Conservation (phyloP, 2,797 vertebrate genomes). For the Schizopygopsis pylzovi region DNA sequence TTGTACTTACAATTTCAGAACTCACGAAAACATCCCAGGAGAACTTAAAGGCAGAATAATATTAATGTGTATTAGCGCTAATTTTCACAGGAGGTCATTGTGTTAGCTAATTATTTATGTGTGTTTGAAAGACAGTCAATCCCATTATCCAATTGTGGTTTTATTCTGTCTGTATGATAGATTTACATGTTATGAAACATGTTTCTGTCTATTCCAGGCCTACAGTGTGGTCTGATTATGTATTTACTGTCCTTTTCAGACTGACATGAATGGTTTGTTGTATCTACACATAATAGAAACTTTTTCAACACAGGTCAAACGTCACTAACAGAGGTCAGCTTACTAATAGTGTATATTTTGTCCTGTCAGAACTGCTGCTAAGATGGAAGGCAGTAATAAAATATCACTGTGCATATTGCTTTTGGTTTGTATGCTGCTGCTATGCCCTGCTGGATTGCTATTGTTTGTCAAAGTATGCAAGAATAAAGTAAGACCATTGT, state of each 20-base stretch:
- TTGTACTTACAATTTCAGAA: background rate
- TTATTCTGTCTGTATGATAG: background rate
- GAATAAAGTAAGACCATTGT: constrained; percentile 3
- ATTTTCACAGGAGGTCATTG: background rate
- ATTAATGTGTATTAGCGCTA: background rate
- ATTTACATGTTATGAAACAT: background rate
- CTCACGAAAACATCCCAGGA: background rate
- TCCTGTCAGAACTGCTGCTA: background rate
- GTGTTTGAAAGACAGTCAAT: background rate
- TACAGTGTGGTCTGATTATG: constrained; percentile 19
- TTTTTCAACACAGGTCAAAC: constrained; percentile 1
- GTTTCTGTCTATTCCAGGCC: constrained; percentile 3
- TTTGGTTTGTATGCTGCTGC: background rate
- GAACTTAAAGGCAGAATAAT: constrained; percentile 13
- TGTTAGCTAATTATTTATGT: background rate
- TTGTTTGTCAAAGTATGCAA: constrained; percentile 9
- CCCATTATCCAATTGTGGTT: background rate
- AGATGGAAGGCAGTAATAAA: background rate
- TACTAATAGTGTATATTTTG: background rate
- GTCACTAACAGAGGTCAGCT: background rate
- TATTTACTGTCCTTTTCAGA: background rate
- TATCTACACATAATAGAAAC: background rate
- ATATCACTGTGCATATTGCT: background rate
- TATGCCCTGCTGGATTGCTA: background rate
- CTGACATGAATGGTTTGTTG: background rate